These are phyloP conservation scores for Drosophila pruinosa DNA, from an alignment of 1,140 invertebrate species.

Conservation along the genomic window DNA sequence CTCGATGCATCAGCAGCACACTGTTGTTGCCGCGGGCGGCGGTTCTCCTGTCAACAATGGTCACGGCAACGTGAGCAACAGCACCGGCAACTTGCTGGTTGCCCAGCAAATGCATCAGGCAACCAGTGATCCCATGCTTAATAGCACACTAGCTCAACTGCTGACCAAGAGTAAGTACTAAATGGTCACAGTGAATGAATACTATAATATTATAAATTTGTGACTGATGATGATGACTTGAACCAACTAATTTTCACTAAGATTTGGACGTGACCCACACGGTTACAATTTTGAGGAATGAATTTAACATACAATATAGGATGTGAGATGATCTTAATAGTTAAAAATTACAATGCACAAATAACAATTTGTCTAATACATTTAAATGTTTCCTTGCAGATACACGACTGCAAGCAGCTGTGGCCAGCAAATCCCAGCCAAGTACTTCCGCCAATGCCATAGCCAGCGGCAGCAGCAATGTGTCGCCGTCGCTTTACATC, in stretches of 20 bases:
- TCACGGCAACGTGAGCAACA: slow-evolving; percentile 23
- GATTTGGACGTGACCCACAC: no score
- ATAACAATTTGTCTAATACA: background rate
- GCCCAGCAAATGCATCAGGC: slow-evolving; percentile 53
- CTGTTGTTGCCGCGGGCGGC: slow-evolving; percentile 44
- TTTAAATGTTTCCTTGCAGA: slow-evolving; percentile 23
- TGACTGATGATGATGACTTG: no score
- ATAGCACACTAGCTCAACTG: slow-evolving; percentile 78
- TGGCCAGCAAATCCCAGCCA: slow-evolving; percentile 64
- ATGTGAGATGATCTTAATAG: no score
- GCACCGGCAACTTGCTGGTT: slow-evolving; percentile 52
- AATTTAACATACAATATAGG: no score
- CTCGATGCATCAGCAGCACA: slow-evolving; percentile 79
- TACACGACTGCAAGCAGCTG: slow-evolving; percentile 68
- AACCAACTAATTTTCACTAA: no score
- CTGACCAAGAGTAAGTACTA: slow-evolving; percentile 62
- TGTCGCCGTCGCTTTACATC: slow-evolving; percentile 42
- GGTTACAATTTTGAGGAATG: no score
- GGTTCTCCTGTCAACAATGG: slow-evolving; percentile 42
- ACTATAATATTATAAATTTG: no score
- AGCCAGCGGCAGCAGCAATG: slow-evolving; percentile 36
- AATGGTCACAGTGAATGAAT: no score
- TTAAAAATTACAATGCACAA: background rate
- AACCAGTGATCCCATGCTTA: slow-evolving; percentile 82
- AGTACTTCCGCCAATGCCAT: slow-evolving; percentile 73